Percentiles rank a stretch among this genome's conserved stretches.
Evolutionary conservation across 2,888 invertebrate genomes (phyloP).

Genomic region (Pachycephus smyrnensis): DNA sequence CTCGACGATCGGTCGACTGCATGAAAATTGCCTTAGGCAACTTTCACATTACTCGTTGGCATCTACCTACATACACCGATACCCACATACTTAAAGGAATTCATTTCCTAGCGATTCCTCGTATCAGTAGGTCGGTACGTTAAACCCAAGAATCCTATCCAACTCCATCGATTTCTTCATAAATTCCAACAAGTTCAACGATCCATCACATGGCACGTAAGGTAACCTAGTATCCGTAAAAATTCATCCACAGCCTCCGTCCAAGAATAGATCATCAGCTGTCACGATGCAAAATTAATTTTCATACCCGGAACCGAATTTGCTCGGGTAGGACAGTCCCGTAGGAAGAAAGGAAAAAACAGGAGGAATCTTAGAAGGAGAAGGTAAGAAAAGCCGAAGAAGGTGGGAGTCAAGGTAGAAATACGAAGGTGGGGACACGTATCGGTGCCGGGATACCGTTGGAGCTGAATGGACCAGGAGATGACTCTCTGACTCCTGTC

Average conservation of each 20-base stretch:
- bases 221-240: background rate
- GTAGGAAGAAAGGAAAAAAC: constrained; percentile 7
- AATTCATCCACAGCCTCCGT: background rate
- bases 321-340: background rate
- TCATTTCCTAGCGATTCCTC: background rate
- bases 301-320: background rate
- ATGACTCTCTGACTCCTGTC: constrained; percentile 48
- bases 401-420: constrained; percentile 26
- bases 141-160: background rate
- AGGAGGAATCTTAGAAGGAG: constrained; percentile 17
- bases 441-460: constrained; percentile 71
- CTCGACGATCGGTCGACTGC: background rate
- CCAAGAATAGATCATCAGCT: background rate
- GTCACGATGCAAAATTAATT: background rate
- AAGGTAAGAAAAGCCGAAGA: constrained; percentile 15
- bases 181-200: background rate
- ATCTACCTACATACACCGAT: background rate
- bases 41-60: background rate
- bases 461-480: constrained; percentile 65
- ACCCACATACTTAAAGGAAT: background rate
- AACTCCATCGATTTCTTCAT: background rate
- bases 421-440: constrained; percentile 29
- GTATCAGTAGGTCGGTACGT: background rate
- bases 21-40: background rate
- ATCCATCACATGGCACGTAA: background rate